phyloP scores from a whole-genome alignment of 1,140 invertebrate species.

The Hyles euphorbiae region DNA sequence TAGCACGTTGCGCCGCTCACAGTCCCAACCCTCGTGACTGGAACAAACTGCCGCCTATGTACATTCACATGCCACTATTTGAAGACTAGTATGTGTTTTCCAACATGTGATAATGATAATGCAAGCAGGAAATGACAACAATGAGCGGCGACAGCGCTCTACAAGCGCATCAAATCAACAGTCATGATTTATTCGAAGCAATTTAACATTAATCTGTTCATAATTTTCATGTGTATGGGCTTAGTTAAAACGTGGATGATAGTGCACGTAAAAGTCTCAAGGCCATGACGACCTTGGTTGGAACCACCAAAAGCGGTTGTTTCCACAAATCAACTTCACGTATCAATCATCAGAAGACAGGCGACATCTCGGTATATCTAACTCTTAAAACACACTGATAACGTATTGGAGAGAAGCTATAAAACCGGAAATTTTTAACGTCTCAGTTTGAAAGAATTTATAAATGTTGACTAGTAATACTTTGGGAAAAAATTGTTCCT shows the following conservation, averaged over 20 bases:
- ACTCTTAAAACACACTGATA: slow-evolving; percentile 15
- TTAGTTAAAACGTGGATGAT: neutral
- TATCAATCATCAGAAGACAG: slow-evolving; percentile 45
- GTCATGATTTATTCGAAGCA: slow-evolving; percentile 6
- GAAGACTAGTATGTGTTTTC: neutral
- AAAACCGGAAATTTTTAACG: no score
- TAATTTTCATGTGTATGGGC: no score
- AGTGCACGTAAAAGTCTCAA: slow-evolving; percentile 18
- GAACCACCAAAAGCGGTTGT: slow-evolving; percentile 29
- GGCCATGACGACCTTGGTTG: slow-evolving; percentile 25
- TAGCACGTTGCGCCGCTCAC: slow-evolving; percentile 31
- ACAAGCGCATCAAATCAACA: slow-evolving; percentile 10
- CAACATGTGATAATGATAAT: slow-evolving; percentile 7
- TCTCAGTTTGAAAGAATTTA: neutral
- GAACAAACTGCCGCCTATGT: slow-evolving; percentile 23
- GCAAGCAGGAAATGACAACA: slow-evolving; percentile 14
- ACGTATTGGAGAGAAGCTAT: neutral
- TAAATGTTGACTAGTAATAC: no score
- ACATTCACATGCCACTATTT: neutral
- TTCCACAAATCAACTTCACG: slow-evolving; percentile 44
- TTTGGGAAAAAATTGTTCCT: no score
- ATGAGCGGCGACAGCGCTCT: slow-evolving; percentile 4
- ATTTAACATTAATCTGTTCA: neutral
- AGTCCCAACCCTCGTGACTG: slow-evolving; percentile 37
- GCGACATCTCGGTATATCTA: slow-evolving; percentile 11